These are phyloP conservation scores for Excalfactoria chinensis DNA, from an alignment of 2,113 vertebrate species.

Conservation along the genomic window DNA sequence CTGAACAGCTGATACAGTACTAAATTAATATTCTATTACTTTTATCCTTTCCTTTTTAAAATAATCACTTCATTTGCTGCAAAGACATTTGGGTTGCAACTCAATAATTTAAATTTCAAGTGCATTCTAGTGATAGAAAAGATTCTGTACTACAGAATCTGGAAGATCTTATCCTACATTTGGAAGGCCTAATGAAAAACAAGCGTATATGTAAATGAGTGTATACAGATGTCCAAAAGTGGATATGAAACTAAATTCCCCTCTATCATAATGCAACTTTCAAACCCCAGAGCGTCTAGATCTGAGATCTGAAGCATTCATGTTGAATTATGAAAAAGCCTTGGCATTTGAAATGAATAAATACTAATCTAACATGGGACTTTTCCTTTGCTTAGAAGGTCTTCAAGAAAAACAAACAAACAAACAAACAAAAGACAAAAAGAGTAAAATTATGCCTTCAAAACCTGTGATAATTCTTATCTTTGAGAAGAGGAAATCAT, in stretches of 20 bases:
- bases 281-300: neutral
- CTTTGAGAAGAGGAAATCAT: neutral
- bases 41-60: neutral
- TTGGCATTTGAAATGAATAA: neutral
- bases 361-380: neutral
- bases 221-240: neutral
- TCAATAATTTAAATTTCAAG: neutral
- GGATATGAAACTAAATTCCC: neutral
- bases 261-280: neutral
- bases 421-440: neutral
- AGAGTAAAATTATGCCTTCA: neutral
- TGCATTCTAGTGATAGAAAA: rapidly evolving
- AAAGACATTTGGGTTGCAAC: neutral
- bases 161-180: neutral
- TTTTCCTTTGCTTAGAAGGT: neutral
- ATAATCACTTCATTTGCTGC: neutral
- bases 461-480: constrained; percentile 32
- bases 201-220: neutral
- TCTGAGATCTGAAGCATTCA: rapidly evolving
- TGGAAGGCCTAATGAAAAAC: neutral
- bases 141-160: neutral
- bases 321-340: neutral
- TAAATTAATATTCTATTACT: neutral
- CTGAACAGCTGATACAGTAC: neutral
- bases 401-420: neutral